Percentiles rank a stretch among this genome's conserved stretches.
These are phyloP conservation scores for Sialis fuliginosa DNA, from an alignment of 2,888 invertebrate species.

Conservation along the genomic window DNA sequence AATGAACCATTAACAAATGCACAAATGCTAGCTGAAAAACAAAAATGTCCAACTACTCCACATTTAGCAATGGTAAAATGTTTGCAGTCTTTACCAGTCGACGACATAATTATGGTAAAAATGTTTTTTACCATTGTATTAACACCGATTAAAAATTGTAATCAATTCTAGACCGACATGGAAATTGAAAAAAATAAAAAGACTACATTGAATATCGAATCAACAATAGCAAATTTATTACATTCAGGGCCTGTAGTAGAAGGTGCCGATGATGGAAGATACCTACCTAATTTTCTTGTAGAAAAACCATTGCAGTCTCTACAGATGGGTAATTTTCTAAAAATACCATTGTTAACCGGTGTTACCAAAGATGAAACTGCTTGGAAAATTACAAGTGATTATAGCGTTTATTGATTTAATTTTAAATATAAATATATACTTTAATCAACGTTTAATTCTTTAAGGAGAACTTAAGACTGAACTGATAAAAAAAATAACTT, in stretches of 20 bases:
- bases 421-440: too few species aligned
- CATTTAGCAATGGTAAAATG: constrained; percentile 47
- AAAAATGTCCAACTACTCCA: constrained; percentile 40
- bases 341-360: constrained; percentile 52
- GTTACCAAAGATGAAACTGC: constrained; percentile 56
- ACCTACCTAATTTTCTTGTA: constrained; percentile 46
- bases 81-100: constrained; percentile 31
- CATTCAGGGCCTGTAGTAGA: constrained; percentile 53
- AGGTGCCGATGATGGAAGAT: constrained; percentile 43
- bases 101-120: constrained; percentile 27
- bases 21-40: constrained; percentile 37
- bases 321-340: constrained; percentile 31
- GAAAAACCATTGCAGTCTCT: constrained; percentile 42
- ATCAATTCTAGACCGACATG: constrained; percentile 33
- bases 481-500: constrained; percentile 21
- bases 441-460: constrained; percentile 1
- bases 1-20: constrained; percentile 42
- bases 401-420: background rate
- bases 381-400: constrained; percentile 35
- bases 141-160: background rate
- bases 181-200: constrained; percentile 35
- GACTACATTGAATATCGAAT: constrained; percentile 38
- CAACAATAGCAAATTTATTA: constrained; percentile 39
- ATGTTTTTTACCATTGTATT: constrained; percentile 9
- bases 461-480: constrained; percentile 21